Conservation (phyloP, 2,888 invertebrate genomes). For the Ditylenchus weischeri region DNA sequence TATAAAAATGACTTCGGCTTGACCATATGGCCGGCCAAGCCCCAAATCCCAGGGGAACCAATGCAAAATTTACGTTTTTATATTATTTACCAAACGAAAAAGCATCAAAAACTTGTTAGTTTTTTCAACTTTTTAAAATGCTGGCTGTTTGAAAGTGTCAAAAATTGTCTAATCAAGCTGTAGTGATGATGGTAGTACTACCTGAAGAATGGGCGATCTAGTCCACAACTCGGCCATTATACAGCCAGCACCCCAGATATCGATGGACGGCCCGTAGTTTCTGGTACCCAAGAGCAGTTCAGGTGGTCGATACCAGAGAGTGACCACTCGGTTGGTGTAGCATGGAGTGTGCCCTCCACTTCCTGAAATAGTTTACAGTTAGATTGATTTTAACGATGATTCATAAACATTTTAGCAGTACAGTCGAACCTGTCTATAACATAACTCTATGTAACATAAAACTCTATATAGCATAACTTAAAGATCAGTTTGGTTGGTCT, state of each 20-base stretch:
- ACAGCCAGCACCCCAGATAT: constrained; percentile 87
- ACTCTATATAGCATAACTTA: too few species aligned
- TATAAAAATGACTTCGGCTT: too few species aligned
- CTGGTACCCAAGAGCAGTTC: constrained; percentile 62
- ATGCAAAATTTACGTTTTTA: too few species aligned
- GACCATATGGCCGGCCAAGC: too few species aligned
- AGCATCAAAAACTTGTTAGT: too few species aligned
- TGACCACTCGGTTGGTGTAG: constrained; percentile 96
- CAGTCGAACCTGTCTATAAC: too few species aligned
- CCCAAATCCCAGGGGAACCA: too few species aligned
- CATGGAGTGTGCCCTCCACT: constrained; percentile 1
- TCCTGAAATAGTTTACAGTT: constrained; percentile 6
- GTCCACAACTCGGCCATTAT: constrained; percentile 99
- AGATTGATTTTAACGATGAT: neutral
- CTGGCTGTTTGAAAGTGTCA: too few species aligned
- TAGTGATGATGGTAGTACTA: neutral
- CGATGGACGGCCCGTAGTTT: constrained; percentile 93
- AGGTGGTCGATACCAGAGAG: constrained; percentile 81
- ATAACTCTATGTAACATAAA: too few species aligned
- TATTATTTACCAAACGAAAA: too few species aligned
- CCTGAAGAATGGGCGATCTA: constrained; percentile 67
- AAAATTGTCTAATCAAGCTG: neutral
- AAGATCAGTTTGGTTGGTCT: too few species aligned
- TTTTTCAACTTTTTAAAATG: too few species aligned
- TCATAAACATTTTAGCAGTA: neutral